phyloP scores from a whole-genome alignment of 2,888 invertebrate genomes.

The Acrobasis suavella region DNA sequence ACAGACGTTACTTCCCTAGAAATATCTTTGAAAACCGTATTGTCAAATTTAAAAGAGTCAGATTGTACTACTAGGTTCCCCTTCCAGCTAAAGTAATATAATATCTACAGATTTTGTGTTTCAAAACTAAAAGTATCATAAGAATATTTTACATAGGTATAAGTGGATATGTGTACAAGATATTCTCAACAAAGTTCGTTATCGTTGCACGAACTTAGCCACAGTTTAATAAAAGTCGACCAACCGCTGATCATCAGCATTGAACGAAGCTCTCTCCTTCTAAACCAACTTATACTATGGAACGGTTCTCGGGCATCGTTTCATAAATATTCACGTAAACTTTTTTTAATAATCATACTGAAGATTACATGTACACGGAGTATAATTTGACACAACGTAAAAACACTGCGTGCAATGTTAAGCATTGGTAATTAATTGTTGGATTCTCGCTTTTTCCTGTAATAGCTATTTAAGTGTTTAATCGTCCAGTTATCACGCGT shows the following conservation, averaged over 20 bases:
- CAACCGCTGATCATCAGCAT: background rate
- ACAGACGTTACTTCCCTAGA: too few species aligned
- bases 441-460: conserved; percentile 7
- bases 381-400: conserved; percentile 8
- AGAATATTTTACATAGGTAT: too few species aligned
- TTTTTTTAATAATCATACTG: conserved; percentile 12
- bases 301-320: conserved; percentile 1
- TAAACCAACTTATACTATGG: background rate
- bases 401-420: conserved; percentile 15
- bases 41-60: too few species aligned
- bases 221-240: background rate
- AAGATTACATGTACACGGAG: background rate
- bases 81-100: too few species aligned
- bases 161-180: too few species aligned
- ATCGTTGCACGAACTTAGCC: background rate
- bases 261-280: background rate
- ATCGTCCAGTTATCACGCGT: conserved; percentile 15
- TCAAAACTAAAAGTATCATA: too few species aligned
- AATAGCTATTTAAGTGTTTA: conserved; percentile 9
- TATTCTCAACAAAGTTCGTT: background rate
- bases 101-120: too few species aligned
- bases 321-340: conserved; percentile 11
- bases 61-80: too few species aligned
- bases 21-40: too few species aligned
- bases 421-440: conserved; percentile 2